phyloP scores from a whole-genome alignment of 1,140 invertebrate genomes.

The Cecropterus lyciades region DNA sequence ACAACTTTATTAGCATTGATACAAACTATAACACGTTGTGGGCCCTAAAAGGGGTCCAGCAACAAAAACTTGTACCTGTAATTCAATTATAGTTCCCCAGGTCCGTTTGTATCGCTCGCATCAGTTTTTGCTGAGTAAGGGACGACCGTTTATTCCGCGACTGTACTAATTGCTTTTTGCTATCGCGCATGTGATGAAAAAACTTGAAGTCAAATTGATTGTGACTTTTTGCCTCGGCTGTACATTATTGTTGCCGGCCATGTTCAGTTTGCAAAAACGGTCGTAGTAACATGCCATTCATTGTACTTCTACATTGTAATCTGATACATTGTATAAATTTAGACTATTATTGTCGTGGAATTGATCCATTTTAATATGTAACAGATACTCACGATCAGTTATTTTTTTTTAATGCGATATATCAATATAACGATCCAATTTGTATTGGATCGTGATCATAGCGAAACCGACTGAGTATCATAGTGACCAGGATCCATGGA shows the following conservation, averaged over 20 bases:
- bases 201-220: constrained; percentile 30
- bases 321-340: too few species aligned
- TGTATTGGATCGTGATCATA: too few species aligned
- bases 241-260: not conserved
- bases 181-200: constrained; percentile 21
- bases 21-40: constrained; percentile 11
- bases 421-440: too few species aligned
- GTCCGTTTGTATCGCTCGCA: constrained; percentile 26
- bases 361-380: too few species aligned
- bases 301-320: too few species aligned
- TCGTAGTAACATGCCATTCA: too few species aligned
- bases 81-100: constrained; percentile 30
- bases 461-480: too few species aligned
- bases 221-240: constrained; percentile 18
- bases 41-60: constrained; percentile 3
- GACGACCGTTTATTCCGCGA: constrained; percentile 28
- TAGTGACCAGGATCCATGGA: too few species aligned
- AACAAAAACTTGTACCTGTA: constrained; percentile 30
- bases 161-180: constrained; percentile 33
- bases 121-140: constrained; percentile 33
- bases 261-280: not conserved
- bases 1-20: constrained; percentile 12
- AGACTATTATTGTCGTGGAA: too few species aligned
- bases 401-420: too few species aligned
- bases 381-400: too few species aligned